phyloP scores from a whole-genome alignment of 2,113 vertebrate genomes.

The Turnix velox region DNA sequence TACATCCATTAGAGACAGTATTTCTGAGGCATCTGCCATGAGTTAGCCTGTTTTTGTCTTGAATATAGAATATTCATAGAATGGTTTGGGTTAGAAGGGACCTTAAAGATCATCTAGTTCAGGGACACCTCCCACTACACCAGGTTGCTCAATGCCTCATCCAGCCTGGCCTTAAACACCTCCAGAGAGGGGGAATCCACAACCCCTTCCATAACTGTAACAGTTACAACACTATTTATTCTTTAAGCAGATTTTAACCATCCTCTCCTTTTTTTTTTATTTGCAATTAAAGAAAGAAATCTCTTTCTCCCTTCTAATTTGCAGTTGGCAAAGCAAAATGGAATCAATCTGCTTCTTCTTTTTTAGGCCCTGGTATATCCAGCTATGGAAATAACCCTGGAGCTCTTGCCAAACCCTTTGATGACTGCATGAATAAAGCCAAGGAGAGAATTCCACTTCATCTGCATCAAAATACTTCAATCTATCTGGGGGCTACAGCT shows the following conservation, averaged over 20 bases:
- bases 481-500: slow-evolving; percentile 92
- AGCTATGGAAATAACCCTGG: slow-evolving; percentile 73
- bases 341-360: slow-evolving; percentile 10
- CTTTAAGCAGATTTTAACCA: not conserved
- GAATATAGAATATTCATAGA: no score
- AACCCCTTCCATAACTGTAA: not conserved
- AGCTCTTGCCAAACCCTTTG: slow-evolving; percentile 68
- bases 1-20: not conserved
- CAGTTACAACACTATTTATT: not conserved
- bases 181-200: no score
- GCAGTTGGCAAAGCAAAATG: slow-evolving; percentile 6
- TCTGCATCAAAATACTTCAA: slow-evolving; percentile 75
- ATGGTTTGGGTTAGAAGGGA: no score
- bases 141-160: no score
- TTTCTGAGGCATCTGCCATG: not conserved
- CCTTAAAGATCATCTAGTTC: no score
- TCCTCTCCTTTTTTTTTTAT: not conserved
- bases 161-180: no score
- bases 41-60: not conserved
- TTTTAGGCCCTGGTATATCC: slow-evolving; percentile 84
- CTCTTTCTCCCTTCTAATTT: not conserved
- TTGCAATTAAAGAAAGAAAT: not conserved
- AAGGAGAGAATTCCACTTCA: slow-evolving; percentile 70
- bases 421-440: slow-evolving; percentile 76
- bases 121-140: no score